phyloP scores from a whole-genome alignment of 1,140 invertebrate species.

The Pogonomyrmex californicus region DNA sequence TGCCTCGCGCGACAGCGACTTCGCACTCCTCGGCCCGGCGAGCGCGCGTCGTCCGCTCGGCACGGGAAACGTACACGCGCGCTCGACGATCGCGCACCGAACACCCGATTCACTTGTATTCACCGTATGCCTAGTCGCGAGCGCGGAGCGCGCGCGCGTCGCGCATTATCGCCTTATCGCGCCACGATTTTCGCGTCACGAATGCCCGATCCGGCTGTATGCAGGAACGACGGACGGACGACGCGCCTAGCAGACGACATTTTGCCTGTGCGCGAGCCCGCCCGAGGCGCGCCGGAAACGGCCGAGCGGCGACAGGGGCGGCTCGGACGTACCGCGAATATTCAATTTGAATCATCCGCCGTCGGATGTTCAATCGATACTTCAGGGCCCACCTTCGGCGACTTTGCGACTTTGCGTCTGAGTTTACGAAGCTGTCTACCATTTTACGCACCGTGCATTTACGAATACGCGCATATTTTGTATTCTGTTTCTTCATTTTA shows the following conservation, averaged over 20 bases:
- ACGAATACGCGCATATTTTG: not conserved
- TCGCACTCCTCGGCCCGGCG: not conserved
- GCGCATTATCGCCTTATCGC: slow-evolving; percentile 77
- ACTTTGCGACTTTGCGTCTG: not conserved
- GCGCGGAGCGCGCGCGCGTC: slow-evolving; percentile 49
- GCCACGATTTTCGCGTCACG: slow-evolving; percentile 76
- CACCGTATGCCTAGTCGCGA: slow-evolving; percentile 14
- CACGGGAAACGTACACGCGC: not conserved
- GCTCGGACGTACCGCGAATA: not conserved
- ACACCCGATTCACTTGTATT: not conserved
- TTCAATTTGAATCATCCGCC: slow-evolving; percentile 23
- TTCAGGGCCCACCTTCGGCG: not conserved
- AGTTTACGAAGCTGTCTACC: not conserved
- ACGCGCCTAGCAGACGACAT: slow-evolving; percentile 84
- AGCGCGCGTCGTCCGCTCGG: not conserved
- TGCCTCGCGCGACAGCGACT: slow-evolving; percentile 57
- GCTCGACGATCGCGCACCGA: not conserved
- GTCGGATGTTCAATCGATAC: slow-evolving; percentile 10
- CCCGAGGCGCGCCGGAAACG: slow-evolving; percentile 65
- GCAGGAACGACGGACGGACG: slow-evolving; percentile 69
- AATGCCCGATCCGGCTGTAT: slow-evolving; percentile 77
- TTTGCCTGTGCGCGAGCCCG: slow-evolving; percentile 75
- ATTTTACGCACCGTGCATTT: not conserved
- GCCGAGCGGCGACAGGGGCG: slow-evolving; percentile 54
- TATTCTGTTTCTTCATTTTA: not conserved